These are phyloP conservation scores for Poeciliopsis retropinna DNA, from an alignment of 2,113 vertebrate species.

Conservation along the genomic window DNA sequence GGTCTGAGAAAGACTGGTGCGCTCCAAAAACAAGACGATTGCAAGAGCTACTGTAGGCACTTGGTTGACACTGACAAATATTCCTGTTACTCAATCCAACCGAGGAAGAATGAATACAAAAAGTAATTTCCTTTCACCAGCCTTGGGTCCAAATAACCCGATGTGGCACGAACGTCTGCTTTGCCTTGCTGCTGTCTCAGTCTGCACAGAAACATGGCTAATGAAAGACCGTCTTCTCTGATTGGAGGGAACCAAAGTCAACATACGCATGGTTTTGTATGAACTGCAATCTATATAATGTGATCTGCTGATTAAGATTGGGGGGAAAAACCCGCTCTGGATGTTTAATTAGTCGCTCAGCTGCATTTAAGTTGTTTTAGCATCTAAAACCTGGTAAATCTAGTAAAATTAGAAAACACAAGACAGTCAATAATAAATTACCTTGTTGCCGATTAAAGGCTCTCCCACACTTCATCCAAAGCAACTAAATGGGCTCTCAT, in stretches of 20 bases:
- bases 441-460: no score
- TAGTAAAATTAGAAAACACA: no score
- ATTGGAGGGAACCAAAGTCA: conserved; percentile 11
- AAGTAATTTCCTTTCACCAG: conserved; percentile 23
- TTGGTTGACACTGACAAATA: conserved; percentile 45
- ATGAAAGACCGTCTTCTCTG: conserved; percentile 25
- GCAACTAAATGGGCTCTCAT: no score
- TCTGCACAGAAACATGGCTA: conserved; percentile 17
- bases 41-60: conserved; percentile 10
- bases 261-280: not conserved
- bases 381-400: no score
- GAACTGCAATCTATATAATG: conserved; percentile 6
- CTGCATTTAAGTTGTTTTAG: no score
- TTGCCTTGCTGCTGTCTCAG: conserved; percentile 18
- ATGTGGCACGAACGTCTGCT: conserved; percentile 17
- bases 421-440: no score
- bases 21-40: not conserved
- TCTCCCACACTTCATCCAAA: no score
- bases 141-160: conserved; percentile 51
- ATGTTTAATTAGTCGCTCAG: no score
- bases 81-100: conserved; percentile 19
- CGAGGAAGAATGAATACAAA: conserved; percentile 24
- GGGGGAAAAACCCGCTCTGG: no score
- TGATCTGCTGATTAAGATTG: not conserved
- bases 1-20: not conserved